Conservation (phyloP, 2,888 invertebrate species). For the Kuschelorhynchus macadamiae region DNA sequence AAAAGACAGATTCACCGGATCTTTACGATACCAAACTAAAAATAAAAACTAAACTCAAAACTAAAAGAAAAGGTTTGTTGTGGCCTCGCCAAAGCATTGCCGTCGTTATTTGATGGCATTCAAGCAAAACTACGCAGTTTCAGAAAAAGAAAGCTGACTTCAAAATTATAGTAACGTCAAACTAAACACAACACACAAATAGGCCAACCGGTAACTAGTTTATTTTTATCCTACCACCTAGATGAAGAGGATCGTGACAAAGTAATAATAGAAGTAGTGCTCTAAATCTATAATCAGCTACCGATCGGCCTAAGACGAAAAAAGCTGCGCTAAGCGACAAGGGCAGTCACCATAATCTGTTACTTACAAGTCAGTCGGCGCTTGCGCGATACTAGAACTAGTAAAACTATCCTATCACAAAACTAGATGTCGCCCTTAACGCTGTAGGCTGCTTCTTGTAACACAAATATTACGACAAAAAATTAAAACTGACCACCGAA, state of each 20-base stretch:
- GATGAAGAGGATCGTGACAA: background rate
- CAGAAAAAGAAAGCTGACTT: conserved; percentile 60
- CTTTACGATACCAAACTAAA: conserved; percentile 37
- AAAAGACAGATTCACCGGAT: conserved; percentile 49
- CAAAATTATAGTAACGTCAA: conserved; percentile 58
- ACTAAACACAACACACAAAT: conserved; percentile 67
- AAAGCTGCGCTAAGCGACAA: conserved; percentile 56
- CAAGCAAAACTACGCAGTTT: conserved; percentile 66
- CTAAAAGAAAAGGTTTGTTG: conserved; percentile 55
- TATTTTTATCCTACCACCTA: background rate
- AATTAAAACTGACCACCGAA: conserved; percentile 55
- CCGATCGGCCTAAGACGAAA: conserved; percentile 51
- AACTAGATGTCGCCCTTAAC: conserved; percentile 57
- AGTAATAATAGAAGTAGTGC: background rate
- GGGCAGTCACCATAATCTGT: conserved; percentile 56
- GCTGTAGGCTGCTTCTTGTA: conserved; percentile 54
- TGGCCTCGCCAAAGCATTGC: conserved; percentile 67
- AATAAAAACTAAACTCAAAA: conserved; percentile 54
- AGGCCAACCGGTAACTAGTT: conserved; percentile 28
- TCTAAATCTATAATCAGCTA: conserved; percentile 13
- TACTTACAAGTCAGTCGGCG: conserved; percentile 54
- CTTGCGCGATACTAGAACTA: conserved; percentile 53
- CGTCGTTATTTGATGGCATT: conserved; percentile 63
- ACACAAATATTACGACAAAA: conserved; percentile 59
- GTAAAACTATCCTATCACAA: conserved; percentile 60